Evolutionary conservation across 2,888 invertebrate genomes (phyloP), one percentile per base, ranked within the genome.

Genomic region (Hypomecis atomaria): DNA sequence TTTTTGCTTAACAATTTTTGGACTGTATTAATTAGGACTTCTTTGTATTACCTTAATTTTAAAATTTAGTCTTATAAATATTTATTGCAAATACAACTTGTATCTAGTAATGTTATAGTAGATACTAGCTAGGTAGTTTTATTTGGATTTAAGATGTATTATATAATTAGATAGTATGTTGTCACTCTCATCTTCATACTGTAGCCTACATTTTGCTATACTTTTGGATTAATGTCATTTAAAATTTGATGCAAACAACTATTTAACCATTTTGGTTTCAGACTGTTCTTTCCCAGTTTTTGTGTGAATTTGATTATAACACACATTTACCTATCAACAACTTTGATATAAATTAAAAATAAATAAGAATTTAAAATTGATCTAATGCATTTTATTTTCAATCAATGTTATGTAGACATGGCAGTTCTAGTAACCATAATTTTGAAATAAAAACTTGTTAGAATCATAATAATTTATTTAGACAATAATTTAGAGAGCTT

Each of bases 11-110:
- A 50, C 9, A 6, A 13, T 7, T 10, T 23, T 40, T 52, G 0
- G 13, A 23, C n/a, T 40, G 5, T 13, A 23, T 37, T 9, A 10
- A 40, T 10, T 38, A 50, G 37, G 23, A 52, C 11, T 40, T 52
- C 23, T 52, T 50, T 52, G 49, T 36, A 50, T 40, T 38, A 23
- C 6, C 6, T 8, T 52, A 6, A 40, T 2, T 38, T 33, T 50
- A 37, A 13, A 52, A 42, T 33, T 47, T 48, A 48, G 54, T 54
- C 11, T 34, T 59, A 37, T 60, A 60, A 60, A 40, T 52, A 40
- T 52, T 52, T 52, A 52, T 40, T 52, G 52, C 52, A 52, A 7
- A 23, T 52, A 9, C 9, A 9, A 52, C 11, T 38, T 10, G 8
- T 40, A 38, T 6, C 10, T 38, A 23, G 6, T 40, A 13, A 40